Evolutionary conservation across 1,140 invertebrate genomes (phyloP).

Genomic region (Odontomachus brunneus): DNA sequence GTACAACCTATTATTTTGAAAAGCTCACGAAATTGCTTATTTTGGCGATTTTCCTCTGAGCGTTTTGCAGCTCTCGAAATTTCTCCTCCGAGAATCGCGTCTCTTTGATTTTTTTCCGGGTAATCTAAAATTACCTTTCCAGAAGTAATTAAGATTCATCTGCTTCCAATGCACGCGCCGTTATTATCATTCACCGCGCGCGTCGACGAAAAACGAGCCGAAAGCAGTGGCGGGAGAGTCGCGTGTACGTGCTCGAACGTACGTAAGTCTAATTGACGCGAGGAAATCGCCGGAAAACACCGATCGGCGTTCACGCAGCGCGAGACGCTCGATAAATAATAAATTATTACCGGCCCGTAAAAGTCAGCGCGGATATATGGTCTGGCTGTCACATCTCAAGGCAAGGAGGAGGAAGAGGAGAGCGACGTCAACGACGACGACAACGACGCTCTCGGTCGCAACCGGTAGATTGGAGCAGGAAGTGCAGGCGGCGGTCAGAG

Average conservation of each 20-base stretch:
- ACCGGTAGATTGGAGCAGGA: slow-evolving; percentile 30
- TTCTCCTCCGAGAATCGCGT: too few relatives aligned
- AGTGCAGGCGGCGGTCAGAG: slow-evolving; percentile 11
- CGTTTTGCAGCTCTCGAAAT: too few relatives aligned
- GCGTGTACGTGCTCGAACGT: background rate
- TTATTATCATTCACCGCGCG: background rate
- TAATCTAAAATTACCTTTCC: too few relatives aligned
- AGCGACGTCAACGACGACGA: background rate
- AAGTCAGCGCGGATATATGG: slow-evolving; percentile 23
- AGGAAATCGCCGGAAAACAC: slow-evolving; percentile 19
- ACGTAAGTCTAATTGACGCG: background rate
- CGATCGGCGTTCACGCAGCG: slow-evolving; percentile 17
- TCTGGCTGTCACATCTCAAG: slow-evolving; percentile 9
- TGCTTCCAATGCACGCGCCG: too few relatives aligned
- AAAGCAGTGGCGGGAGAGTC: too few relatives aligned
- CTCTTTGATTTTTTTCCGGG: too few relatives aligned
- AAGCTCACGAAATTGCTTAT: too few relatives aligned
- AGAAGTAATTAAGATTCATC: too few relatives aligned
- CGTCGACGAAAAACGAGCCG: background rate
- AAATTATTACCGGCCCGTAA: slow-evolving; percentile 41
- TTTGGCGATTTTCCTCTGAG: too few relatives aligned
- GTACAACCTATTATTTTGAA: too few relatives aligned
- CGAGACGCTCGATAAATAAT: slow-evolving; percentile 33
- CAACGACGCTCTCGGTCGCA: background rate
- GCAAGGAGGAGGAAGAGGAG: background rate